phyloP scores from a whole-genome alignment of 2,113 vertebrate species.

The Sebastes fasciatus region DNA sequence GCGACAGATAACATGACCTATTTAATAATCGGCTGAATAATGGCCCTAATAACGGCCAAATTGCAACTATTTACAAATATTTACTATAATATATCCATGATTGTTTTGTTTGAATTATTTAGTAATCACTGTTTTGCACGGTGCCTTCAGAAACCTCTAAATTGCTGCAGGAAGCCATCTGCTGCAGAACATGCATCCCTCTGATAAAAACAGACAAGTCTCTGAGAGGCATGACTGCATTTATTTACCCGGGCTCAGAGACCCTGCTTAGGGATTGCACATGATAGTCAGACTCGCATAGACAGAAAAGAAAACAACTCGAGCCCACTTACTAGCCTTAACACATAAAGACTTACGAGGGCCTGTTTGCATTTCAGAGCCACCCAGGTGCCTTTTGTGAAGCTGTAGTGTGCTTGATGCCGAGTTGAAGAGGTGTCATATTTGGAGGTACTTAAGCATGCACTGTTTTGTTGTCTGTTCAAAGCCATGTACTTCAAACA shows the following conservation, averaged over 20 bases:
- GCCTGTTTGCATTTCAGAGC: conserved; percentile 81
- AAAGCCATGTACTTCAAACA: conserved; percentile 79
- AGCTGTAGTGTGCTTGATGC: conserved; percentile 78
- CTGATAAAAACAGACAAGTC: conserved; percentile 62
- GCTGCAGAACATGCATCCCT: conserved; percentile 26
- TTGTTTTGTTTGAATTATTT: conserved; percentile 31
- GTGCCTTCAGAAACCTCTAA: conserved; percentile 16
- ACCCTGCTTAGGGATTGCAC: conserved; percentile 52
- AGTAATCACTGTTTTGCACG: conserved; percentile 6
- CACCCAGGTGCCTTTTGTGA: conserved; percentile 79
- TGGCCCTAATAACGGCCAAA: not conserved
- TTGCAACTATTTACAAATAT: not conserved
- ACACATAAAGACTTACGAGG: conserved; percentile 73
- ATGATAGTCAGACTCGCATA: conserved; percentile 51
- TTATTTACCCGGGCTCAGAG: conserved; percentile 67
- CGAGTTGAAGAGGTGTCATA: conserved; percentile 79
- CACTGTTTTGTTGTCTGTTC: conserved; percentile 81
- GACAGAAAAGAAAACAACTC: conserved; percentile 65
- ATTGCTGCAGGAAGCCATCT: conserved; percentile 45
- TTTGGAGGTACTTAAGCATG: conserved; percentile 78
- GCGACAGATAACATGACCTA: no score
- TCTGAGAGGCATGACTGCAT: conserved; percentile 61
- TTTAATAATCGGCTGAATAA: not conserved
- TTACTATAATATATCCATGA: not conserved
- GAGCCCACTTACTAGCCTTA: conserved; percentile 71